These are phyloP conservation scores for Lepidostoma basale DNA, from an alignment of 1,140 invertebrate genomes.

Conservation along the genomic window DNA sequence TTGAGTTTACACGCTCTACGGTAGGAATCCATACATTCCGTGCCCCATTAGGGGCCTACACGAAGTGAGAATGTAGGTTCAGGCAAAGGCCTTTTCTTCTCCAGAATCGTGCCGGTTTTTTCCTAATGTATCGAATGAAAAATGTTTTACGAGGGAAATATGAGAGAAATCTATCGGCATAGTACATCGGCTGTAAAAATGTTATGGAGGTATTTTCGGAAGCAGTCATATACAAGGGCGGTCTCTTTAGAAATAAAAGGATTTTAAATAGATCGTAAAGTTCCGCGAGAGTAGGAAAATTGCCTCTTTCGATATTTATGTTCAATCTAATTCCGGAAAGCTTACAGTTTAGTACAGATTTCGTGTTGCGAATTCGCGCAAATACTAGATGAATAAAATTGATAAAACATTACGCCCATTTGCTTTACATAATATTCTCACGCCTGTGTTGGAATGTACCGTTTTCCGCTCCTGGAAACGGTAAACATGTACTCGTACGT, in stretches of 20 bases:
- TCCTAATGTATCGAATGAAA: conserved; percentile 37
- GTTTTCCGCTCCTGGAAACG: too few species aligned
- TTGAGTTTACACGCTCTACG: not conserved
- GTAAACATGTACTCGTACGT: too few species aligned
- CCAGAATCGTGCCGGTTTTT: conserved; percentile 6
- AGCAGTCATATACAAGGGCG: conserved; percentile 12
- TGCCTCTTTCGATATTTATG: conserved; percentile 5
- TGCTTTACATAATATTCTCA: too few species aligned
- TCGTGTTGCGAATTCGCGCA: not conserved
- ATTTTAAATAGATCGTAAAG: conserved; percentile 32
- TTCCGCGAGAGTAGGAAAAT: not conserved
- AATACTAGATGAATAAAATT: conserved; percentile 7
- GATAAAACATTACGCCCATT: too few species aligned
- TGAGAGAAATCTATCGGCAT: conserved; percentile 25
- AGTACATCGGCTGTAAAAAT: conserved; percentile 31
- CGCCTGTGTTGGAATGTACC: too few species aligned
- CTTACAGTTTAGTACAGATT: conserved; percentile 1
- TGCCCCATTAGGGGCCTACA: conserved; percentile 4
- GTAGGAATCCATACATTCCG: conserved; percentile 5
- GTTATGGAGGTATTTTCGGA: conserved; percentile 16
- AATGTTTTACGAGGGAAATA: conserved; percentile 37
- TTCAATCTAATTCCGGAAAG: conserved; percentile 5
- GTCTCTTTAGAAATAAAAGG: conserved; percentile 11
- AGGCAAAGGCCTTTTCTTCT: conserved; percentile 12
- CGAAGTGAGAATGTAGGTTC: conserved; percentile 12